Percentiles rank a stretch among this genome's conserved stretches.
These are phyloP conservation scores for Synergus umbraculus DNA, from an alignment of 2,888 invertebrate genomes.

Conservation along the genomic window DNA sequence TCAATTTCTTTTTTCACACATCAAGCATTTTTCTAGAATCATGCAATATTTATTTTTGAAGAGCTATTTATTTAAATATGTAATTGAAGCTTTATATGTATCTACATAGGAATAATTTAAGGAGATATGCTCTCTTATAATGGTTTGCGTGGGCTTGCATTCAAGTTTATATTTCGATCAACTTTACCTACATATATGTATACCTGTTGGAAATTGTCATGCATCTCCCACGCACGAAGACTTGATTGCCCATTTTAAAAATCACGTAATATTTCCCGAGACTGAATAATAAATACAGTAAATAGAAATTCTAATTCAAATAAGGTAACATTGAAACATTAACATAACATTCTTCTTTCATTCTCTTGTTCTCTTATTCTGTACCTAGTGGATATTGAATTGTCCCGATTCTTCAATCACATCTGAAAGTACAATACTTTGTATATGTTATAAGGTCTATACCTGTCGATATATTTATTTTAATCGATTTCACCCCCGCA, in stretches of 20 bases:
- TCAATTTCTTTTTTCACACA: too few relatives aligned
- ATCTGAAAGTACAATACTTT: not conserved
- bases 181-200: not conserved
- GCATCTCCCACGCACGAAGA: not conserved
- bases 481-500: not conserved
- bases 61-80: not conserved
- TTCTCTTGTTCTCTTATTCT: not conserved
- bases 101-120: not conserved
- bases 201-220: conserved; percentile 10
- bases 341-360: not conserved
- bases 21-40: too few relatives aligned
- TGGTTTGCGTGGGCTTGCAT: not conserved
- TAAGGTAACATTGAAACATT: not conserved
- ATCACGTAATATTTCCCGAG: not conserved
- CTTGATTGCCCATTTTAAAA: not conserved
- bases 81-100: not conserved
- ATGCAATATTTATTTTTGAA: not conserved
- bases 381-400: not conserved
- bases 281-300: not conserved
- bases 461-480: conserved; percentile 13
- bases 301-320: not conserved
- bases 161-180: not conserved
- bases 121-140: not conserved
- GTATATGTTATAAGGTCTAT: not conserved
- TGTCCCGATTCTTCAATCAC: not conserved